Conservation (phyloP, 2,888 invertebrate species). For the Chaitophorus viminalis region DNA sequence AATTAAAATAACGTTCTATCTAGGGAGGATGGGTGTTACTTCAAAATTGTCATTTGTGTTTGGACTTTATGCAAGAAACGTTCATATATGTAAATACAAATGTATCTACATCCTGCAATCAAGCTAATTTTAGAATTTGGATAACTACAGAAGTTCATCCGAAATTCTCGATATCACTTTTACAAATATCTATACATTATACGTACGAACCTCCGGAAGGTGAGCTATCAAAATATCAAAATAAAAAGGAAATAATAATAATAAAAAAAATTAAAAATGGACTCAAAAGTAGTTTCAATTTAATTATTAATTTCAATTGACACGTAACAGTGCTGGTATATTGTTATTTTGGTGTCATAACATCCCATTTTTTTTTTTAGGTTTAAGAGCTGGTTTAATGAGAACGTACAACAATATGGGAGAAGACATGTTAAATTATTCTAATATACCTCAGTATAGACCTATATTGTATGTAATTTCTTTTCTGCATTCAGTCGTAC, state of each 20-base stretch:
- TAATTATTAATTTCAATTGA: too few species aligned
- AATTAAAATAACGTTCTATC: slow-evolving; percentile 40
- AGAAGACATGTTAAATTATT: slow-evolving; percentile 92
- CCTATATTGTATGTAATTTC: slow-evolving; percentile 92
- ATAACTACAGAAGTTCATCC: slow-evolving; percentile 93
- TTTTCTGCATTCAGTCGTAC: slow-evolving; percentile 93
- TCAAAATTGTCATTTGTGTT: slow-evolving; percentile 93
- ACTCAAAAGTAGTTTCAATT: not conserved
- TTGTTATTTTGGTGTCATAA: not conserved
- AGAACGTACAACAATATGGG: slow-evolving; percentile 90
- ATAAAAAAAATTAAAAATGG: not conserved
- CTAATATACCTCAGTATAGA: slow-evolving; percentile 91
- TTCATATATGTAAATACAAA: slow-evolving; percentile 81
- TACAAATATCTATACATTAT: slow-evolving; percentile 72
- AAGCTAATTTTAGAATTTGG: slow-evolving; percentile 89
- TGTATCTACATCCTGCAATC: slow-evolving; percentile 84
- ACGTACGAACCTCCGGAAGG: slow-evolving; percentile 98
- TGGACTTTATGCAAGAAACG: slow-evolving; percentile 93
- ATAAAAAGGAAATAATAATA: too few species aligned
- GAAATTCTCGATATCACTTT: slow-evolving; percentile 87
- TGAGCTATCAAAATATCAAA: not conserved
- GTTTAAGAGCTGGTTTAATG: slow-evolving; percentile 89
- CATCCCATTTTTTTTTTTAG: slow-evolving; percentile 67
- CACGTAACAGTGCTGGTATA: too few species aligned
- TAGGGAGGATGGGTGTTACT: slow-evolving; percentile 93